Conservation (phyloP, 2,113 vertebrate genomes). For the Odocoileus hemionus region DNA sequence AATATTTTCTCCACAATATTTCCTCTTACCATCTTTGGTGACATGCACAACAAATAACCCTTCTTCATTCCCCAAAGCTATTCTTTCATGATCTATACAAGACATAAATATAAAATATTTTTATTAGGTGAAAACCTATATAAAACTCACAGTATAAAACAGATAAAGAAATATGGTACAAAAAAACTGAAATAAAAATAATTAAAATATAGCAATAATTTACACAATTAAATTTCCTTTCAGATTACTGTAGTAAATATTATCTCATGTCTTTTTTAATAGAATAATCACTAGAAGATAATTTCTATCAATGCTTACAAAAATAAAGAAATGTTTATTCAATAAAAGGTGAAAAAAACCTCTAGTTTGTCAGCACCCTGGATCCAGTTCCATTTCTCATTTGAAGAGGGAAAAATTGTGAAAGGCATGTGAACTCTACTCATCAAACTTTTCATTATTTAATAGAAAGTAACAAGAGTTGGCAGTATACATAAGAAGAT, state of each 20-base stretch:
- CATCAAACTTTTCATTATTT: neutral
- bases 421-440: neutral
- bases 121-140: neutral
- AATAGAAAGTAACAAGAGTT: neutral
- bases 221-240: neutral
- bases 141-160: conserved; percentile 21
- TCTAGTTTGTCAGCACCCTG: neutral
- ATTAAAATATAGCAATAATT: neutral
- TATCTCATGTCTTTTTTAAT: neutral
- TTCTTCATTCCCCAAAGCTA: conserved; percentile 97
- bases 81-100: conserved; percentile 93
- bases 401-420: neutral
- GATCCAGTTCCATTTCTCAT: neutral
- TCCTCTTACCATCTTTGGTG: conserved; percentile 96
- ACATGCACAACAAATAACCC: conserved; percentile 96
- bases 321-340: conserved; percentile 22
- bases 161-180: neutral
- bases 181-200: neutral
- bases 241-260: neutral
- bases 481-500: neutral
- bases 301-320: neutral
- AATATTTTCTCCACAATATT: neutral
- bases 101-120: conserved; percentile 36
- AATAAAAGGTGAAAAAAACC: neutral
- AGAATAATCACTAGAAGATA: neutral